These are phyloP conservation scores for Hippopotamyrus pictus DNA, from an alignment of 2,797 vertebrate species.

Conservation along the genomic window DNA sequence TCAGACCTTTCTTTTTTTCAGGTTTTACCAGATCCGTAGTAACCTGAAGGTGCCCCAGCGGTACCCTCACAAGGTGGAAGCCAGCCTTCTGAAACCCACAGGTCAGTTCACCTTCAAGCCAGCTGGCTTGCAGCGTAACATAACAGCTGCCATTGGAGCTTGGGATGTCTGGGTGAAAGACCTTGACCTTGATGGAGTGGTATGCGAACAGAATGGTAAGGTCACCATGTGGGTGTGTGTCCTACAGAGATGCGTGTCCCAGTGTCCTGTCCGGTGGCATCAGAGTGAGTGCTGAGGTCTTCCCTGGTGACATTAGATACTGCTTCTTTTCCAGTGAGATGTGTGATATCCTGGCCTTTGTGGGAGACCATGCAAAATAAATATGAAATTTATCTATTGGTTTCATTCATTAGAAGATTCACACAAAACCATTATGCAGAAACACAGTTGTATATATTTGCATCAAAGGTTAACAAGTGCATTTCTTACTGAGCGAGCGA, in stretches of 20 bases:
- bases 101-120: conserved; percentile 61
- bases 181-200: not conserved
- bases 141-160: not conserved
- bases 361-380: not conserved
- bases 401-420: not conserved
- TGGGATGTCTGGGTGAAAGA: not conserved
- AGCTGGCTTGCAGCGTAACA: not conserved
- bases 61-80: conserved; percentile 89
- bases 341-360: not conserved
- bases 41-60: conserved; percentile 87
- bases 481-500: not conserved
- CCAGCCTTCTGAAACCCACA: conserved; percentile 79
- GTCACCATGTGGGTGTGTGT: not conserved
- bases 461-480: not conserved
- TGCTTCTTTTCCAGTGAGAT: not conserved
- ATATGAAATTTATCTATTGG: not conserved
- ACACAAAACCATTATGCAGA: not conserved
- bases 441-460: not conserved
- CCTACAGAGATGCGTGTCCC: not conserved
- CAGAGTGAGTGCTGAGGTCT: not conserved
- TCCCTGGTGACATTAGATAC: not conserved
- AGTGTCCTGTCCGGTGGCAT: not conserved
- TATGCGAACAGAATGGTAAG: not conserved
- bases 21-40: conserved; percentile 92
- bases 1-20: conserved; percentile 40